Conservation (phyloP, 2,113 vertebrate genomes). For the Mastomys coucha region DNA sequence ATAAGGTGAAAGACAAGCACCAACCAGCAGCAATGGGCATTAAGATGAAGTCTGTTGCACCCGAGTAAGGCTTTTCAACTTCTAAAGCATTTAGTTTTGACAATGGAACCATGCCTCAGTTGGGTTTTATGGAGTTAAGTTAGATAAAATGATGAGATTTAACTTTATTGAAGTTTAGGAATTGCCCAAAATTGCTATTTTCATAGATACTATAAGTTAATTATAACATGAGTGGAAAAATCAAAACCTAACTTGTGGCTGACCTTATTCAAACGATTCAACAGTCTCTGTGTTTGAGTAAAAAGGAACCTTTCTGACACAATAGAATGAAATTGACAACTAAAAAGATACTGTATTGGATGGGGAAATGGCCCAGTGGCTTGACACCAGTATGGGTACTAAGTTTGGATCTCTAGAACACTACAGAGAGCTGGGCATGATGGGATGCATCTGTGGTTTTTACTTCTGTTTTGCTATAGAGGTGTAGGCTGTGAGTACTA, state of each 20-base stretch:
- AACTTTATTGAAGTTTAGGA: neutral
- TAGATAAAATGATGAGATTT: neutral
- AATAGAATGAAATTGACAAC: neutral
- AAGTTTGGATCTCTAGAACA: neutral
- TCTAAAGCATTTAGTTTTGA: neutral
- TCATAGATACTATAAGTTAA: neutral
- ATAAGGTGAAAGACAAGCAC: neutral
- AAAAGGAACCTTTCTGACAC: neutral
- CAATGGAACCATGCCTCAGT: neutral
- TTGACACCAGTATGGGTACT: neutral
- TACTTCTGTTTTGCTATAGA: no score
- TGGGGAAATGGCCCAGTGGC: neutral
- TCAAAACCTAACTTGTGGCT: neutral
- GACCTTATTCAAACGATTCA: neutral
- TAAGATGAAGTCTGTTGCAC: neutral
- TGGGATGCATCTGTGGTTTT: neutral
- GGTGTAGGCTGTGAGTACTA: neutral
- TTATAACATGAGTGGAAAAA: slow-evolving; percentile 44
- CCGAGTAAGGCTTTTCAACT: neutral
- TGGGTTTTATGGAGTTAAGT: neutral
- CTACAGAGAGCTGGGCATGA: neutral
- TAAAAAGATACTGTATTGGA: neutral
- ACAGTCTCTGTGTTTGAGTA: neutral
- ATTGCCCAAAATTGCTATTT: neutral
- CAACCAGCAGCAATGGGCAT: neutral